Conservation (phyloP, 2,888 invertebrate species). For the Bhutanitis thaidina region DNA sequence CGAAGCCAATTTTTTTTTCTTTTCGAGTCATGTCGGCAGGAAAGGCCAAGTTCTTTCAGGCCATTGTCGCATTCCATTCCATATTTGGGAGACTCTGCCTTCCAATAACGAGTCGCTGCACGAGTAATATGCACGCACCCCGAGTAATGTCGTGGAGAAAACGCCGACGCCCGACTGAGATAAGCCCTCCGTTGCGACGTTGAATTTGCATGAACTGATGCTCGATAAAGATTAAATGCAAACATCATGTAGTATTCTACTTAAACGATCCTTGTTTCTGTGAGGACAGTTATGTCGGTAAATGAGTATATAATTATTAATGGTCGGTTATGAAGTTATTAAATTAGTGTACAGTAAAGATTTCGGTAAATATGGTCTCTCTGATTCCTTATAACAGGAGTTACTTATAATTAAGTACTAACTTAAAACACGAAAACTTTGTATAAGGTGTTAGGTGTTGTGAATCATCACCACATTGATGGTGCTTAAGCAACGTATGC, state of each 20-base stretch:
- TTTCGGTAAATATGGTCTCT: no score
- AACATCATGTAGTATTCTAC: background rate
- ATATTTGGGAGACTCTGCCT: slow-evolving; percentile 25
- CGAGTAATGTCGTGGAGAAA: slow-evolving; percentile 37
- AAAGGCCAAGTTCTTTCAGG: slow-evolving; percentile 24
- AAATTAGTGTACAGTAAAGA: no score
- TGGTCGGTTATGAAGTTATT: no score
- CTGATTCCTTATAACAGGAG: no score
- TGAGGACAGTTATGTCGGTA: background rate
- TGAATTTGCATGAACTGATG: slow-evolving; percentile 55
- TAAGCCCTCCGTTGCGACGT: slow-evolving; percentile 46
- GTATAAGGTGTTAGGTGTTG: no score
- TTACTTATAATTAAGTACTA: no score
- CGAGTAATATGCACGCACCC: slow-evolving; percentile 38
- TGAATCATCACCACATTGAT: no score
- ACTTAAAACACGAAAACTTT: no score
- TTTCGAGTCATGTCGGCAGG: slow-evolving; percentile 6
- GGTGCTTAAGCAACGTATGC: no score
- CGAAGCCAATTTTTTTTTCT: slow-evolving; percentile 5
- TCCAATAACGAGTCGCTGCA: slow-evolving; percentile 30
- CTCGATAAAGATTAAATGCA: slow-evolving; percentile 25
- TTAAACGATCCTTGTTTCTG: slow-evolving; percentile 1
- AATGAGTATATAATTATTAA: no score
- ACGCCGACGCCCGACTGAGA: slow-evolving; percentile 33
- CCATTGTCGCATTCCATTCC: slow-evolving; percentile 37